phyloP scores from a whole-genome alignment of 2,888 invertebrate genomes.

The Agapetus fuscipes region DNA sequence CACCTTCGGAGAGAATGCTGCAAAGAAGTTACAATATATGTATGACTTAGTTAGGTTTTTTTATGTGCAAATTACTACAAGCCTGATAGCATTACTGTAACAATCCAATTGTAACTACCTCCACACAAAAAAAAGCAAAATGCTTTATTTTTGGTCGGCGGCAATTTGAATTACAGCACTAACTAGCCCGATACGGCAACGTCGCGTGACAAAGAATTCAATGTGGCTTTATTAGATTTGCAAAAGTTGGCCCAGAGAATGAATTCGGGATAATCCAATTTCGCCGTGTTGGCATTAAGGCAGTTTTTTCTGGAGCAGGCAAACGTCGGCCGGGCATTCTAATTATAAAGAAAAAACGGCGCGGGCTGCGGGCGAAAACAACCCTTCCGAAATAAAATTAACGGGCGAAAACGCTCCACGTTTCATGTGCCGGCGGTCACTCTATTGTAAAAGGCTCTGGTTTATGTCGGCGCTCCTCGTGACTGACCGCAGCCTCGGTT shows the following conservation, averaged over 20 bases:
- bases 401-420: not conserved
- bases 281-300: constrained; percentile 10
- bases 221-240: constrained; percentile 20
- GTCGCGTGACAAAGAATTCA: constrained; percentile 19
- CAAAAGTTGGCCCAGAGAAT: constrained; percentile 16
- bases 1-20: too few relatives aligned
- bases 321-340: constrained; percentile 13
- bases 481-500: too few relatives aligned
- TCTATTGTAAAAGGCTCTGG: too few relatives aligned
- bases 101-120: not conserved
- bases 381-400: constrained; percentile 15
- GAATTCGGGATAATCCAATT: constrained; percentile 19
- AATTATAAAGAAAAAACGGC: constrained; percentile 16
- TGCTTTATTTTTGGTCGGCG: not conserved
- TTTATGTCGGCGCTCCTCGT: too few relatives aligned
- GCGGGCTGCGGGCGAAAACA: constrained; percentile 6
- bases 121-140: not conserved
- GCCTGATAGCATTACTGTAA: too few relatives aligned
- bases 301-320: constrained; percentile 9
- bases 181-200: constrained; percentile 1
- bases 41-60: too few relatives aligned
- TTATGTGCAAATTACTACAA: too few relatives aligned
- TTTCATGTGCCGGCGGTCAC: too few relatives aligned
- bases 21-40: too few relatives aligned
- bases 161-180: not conserved